These are phyloP conservation scores for Planiliza haematocheilus DNA, from an alignment of 2,113 vertebrate genomes.

Conservation along the genomic window DNA sequence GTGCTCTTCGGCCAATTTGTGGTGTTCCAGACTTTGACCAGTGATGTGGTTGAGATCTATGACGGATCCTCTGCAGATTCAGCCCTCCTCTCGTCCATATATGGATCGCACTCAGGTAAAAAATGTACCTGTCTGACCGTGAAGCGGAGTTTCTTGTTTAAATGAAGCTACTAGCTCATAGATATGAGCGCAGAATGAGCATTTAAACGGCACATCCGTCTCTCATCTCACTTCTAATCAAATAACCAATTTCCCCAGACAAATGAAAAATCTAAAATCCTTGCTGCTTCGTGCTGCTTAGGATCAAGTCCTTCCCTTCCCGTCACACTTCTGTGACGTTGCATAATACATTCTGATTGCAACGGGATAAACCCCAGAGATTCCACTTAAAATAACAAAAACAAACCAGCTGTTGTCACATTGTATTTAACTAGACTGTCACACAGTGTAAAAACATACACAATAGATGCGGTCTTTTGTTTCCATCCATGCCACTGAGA, in stretches of 20 bases:
- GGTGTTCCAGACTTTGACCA: conserved; percentile 94
- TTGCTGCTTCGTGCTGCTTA: neutral
- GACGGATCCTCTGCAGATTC: conserved; percentile 92
- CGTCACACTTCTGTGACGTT: conserved; percentile 22
- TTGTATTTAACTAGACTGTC: conserved; percentile 3
- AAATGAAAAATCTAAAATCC: conserved; percentile 20
- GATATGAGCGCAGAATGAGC: neutral
- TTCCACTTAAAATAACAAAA: conserved; percentile 36
- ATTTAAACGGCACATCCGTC: neutral
- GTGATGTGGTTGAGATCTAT: conserved; percentile 94
- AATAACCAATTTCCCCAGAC: neutral
- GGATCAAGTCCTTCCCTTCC: neutral
- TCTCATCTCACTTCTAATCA: conserved; percentile 23
- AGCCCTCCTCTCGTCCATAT: conserved; percentile 92
- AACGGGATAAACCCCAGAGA: conserved; percentile 28
- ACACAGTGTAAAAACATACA: neutral
- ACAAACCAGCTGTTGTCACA: conserved; percentile 26
- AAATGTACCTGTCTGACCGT: neutral
- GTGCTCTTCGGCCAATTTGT: conserved; percentile 99
- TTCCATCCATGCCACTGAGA: neutral
- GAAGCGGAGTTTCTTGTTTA: neutral
- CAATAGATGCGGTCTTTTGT: neutral
- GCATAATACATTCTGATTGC: conserved; percentile 25
- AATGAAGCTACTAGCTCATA: neutral
- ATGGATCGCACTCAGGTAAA: conserved; percentile 97